These are phyloP conservation scores for Mustela lutreola DNA, from an alignment of 2,113 vertebrate genomes.

Conservation along the genomic window DNA sequence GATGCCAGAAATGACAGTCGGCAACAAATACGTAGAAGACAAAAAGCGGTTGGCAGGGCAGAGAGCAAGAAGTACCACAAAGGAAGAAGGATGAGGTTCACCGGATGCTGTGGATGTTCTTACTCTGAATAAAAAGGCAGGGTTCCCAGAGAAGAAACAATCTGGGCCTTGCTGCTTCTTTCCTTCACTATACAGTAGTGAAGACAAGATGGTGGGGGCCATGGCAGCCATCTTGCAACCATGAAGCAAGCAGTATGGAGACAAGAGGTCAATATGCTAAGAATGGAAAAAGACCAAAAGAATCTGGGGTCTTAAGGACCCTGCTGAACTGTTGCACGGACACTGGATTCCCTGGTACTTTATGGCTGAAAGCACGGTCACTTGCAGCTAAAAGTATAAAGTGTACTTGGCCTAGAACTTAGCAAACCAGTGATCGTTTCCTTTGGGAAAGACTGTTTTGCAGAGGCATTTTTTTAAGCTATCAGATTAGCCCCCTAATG, in stretches of 20 bases:
- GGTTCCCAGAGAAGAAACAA: not conserved
- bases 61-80: too few species aligned
- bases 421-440: not conserved
- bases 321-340: fast-evolving
- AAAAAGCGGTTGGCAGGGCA: not conserved
- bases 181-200: not conserved
- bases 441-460: not conserved
- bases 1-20: not conserved
- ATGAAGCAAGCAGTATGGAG: not conserved
- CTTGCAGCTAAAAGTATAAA: not conserved
- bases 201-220: not conserved
- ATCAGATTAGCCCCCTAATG: not conserved
- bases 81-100: fast-evolving
- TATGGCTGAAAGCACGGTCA: not conserved
- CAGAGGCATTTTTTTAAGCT: not conserved
- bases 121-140: not conserved
- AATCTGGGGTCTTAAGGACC: not conserved
- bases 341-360: not conserved
- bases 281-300: not conserved
- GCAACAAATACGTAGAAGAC: not conserved
- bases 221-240: not conserved
- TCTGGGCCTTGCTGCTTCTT: not conserved
- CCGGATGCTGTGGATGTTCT: not conserved
- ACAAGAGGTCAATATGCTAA: not conserved
- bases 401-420: not conserved